These are phyloP conservation scores for Amphiprion clarkii DNA, from an alignment of 2,797 vertebrate genomes.

Conservation along the genomic window DNA sequence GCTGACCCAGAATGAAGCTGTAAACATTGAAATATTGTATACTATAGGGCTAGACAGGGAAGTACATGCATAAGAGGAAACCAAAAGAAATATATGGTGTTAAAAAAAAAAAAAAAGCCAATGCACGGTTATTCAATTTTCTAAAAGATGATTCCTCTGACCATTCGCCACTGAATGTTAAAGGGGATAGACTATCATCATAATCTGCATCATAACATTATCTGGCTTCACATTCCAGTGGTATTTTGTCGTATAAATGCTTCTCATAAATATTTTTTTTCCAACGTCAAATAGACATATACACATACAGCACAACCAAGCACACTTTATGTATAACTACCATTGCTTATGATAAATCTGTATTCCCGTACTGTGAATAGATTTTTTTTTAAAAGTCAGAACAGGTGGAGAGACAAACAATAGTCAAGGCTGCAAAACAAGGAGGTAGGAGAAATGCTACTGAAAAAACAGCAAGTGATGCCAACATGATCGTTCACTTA, in stretches of 20 bases:
- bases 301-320: conserved; percentile 85
- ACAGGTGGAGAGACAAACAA: conserved; percentile 79
- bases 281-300: conserved; percentile 83
- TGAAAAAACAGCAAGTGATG: conserved; percentile 80
- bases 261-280: conserved; percentile 84
- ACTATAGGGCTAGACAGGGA: conserved; percentile 61
- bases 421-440: conserved; percentile 85
- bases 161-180: conserved; percentile 82
- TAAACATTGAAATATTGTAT: conserved; percentile 74
- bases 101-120: conserved; percentile 43
- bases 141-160: conserved; percentile 69
- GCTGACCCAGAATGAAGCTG: conserved; percentile 78
- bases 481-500: conserved; percentile 64
- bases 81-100: conserved; percentile 29
- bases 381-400: conserved; percentile 61
- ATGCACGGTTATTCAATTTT: conserved; percentile 61
- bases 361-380: conserved; percentile 75
- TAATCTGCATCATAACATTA: conserved; percentile 84
- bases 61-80: conserved; percentile 57
- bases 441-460: conserved; percentile 90
- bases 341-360: conserved; percentile 85
- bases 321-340: conserved; percentile 81
- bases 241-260: conserved; percentile 88
- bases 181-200: conserved; percentile 84
- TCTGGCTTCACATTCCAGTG: conserved; percentile 92